Evolutionary conservation across 2,113 vertebrate species (phyloP), one percentile per base, ranked within the genome.

Genomic region (Python bivittatus): DNA sequence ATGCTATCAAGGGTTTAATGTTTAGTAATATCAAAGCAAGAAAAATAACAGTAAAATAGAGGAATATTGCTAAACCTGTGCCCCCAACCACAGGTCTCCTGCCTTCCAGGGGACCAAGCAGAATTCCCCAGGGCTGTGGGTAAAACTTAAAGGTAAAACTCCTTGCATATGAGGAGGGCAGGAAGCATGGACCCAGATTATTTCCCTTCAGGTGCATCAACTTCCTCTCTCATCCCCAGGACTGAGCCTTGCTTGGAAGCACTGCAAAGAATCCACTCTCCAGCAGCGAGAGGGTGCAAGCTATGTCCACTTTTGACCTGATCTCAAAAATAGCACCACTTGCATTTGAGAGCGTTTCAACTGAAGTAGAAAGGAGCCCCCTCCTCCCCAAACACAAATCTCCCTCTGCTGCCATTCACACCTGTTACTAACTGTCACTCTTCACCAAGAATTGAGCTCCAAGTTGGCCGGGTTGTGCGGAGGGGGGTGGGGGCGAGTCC

Each of bases 241-340:
- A 3, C n/a, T 25, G 12, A 33, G 42, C 56, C 23, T 10, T 13
- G 15, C 23, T 27, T 1, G 42, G 72, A 42, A 86, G 4, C 79
- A 3, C 56, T 61, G 83, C 56, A 86, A 86, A 64, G 84, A 86
- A 64, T 91, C 79, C 27, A n/a, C 8, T 12, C 27, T 44, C 4
- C 23, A 29, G 57, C 57, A 44, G 79, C 20, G 72, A 61, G 48
- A 54, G 42, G 17, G 57, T 48, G 48, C 48, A 48, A 29, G 12
- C 38, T 13, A 48, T 42, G 42, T 15, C 83, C 56, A 48, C 42
- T n/a, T n/a, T n/a, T 86, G 83, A 61, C 44, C 83, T 6, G 58
- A 86, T 86, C 61, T 86, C 90, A 91, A 91, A 91, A 91, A 91
- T 91, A 91, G 90, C 90, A 86, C 58, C 10, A 2, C 90, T 86